A percentile compares a stretch with the other conserved stretches of the same genome.
phyloP scores from a whole-genome alignment of 2,888 invertebrate species.

The Archaeoteleia sp. region DNA sequence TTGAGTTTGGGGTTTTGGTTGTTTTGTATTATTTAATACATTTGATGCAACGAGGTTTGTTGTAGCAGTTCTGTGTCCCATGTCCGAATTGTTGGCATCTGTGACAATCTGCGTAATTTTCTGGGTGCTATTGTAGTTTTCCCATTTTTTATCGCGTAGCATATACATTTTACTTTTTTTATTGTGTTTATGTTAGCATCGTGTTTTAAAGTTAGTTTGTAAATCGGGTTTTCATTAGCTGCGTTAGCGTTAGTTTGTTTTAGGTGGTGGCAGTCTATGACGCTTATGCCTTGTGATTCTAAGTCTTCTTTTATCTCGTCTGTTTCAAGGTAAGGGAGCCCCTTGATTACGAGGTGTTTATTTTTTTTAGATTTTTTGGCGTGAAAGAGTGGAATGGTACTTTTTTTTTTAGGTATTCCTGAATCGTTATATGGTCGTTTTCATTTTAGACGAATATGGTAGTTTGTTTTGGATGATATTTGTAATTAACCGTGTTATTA shows the following conservation, averaged over 20 bases:
- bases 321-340: not conserved
- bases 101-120: constrained; percentile 37
- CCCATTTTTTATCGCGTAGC: constrained; percentile 21
- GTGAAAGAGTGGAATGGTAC: too few species aligned
- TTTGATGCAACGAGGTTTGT: too few species aligned
- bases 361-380: too few species aligned
- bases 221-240: too few species aligned
- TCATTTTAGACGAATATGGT: too few species aligned
- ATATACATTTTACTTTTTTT: constrained; percentile 14
- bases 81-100: constrained; percentile 48
- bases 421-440: too few species aligned
- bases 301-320: not conserved
- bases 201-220: not conserved
- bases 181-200: constrained; percentile 2
- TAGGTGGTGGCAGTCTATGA: not conserved
- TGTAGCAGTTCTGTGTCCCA: too few species aligned
- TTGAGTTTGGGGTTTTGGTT: too few species aligned
- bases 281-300: not conserved
- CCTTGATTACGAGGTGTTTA: not conserved
- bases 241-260: not conserved
- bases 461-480: too few species aligned
- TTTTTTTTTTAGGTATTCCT: too few species aligned
- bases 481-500: too few species aligned
- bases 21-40: too few species aligned
- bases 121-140: constrained; percentile 35